Evolutionary conservation across 2,888 invertebrate genomes (phyloP).

Genomic region (Caenorhabditis angaria): DNA sequence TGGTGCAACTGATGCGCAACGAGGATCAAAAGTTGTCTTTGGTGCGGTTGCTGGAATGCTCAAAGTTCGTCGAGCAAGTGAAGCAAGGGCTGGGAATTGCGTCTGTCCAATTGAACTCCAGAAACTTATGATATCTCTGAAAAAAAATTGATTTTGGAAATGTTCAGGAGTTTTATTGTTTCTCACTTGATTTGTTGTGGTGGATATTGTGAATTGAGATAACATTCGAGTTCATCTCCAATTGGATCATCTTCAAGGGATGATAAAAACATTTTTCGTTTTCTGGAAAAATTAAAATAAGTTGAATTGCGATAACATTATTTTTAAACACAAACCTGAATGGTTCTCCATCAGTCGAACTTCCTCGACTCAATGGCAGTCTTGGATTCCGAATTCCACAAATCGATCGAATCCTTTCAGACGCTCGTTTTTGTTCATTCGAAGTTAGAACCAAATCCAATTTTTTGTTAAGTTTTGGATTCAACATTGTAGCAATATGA

Average conservation of each 20-base stretch:
- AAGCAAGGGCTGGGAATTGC: slow-evolving; percentile 60
- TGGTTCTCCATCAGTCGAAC: slow-evolving; percentile 52
- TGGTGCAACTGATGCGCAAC: slow-evolving; percentile 42
- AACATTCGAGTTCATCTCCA: slow-evolving; percentile 65
- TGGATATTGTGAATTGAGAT: slow-evolving; percentile 45
- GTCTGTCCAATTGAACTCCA: slow-evolving; percentile 61
- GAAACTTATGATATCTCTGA: slow-evolving; percentile 63
- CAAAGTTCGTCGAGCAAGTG: slow-evolving; percentile 57
- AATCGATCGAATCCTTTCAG: slow-evolving; percentile 40
- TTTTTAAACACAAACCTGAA: slow-evolving; percentile 18
- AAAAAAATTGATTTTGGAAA: slow-evolving; percentile 9
- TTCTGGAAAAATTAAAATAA: slow-evolving; percentile 25
- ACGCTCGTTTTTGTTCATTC: slow-evolving; percentile 45
- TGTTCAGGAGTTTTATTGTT: neutral
- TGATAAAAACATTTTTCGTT: slow-evolving; percentile 64
- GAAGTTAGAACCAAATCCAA: slow-evolving; percentile 57
- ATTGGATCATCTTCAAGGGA: slow-evolving; percentile 62
- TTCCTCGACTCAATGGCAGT: slow-evolving; percentile 48
- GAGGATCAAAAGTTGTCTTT: slow-evolving; percentile 34
- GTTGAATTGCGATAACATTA: neutral
- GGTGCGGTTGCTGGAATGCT: slow-evolving; percentile 50
- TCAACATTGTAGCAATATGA: slow-evolving; percentile 63
- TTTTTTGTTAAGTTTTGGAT: slow-evolving; percentile 55
- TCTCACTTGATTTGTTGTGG: slow-evolving; percentile 46
- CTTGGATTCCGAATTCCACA: slow-evolving; percentile 48